Percentiles rank a stretch among this genome's conserved stretches.
These are phyloP conservation scores for Tinamus guttatus DNA, from an alignment of 2,113 vertebrate species.

Conservation along the genomic window DNA sequence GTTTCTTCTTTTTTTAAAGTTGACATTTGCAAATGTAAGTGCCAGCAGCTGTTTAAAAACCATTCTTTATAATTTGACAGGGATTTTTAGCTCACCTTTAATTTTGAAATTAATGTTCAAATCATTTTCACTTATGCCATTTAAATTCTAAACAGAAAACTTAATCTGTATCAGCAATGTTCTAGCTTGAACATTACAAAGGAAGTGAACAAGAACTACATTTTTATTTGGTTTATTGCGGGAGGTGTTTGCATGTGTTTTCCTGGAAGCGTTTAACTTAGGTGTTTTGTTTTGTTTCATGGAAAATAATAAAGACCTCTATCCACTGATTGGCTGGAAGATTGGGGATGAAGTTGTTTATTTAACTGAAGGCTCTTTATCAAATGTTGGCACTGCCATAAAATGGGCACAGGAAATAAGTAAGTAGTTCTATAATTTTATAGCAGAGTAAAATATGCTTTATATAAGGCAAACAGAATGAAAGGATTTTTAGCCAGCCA, in stretches of 20 bases:
- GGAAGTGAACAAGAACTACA: not conserved
- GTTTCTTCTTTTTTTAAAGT: not conserved
- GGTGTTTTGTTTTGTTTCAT: not conserved
- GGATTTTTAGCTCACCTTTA: not conserved
- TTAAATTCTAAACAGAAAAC: not conserved
- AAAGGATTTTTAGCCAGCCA: not conserved
- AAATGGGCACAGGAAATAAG: constrained; percentile 92
- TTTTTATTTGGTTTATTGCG: not conserved
- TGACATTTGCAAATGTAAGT: not conserved
- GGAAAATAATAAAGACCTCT: constrained; percentile 83
- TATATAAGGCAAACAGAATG: too few species aligned
- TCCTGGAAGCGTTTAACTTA: not conserved
- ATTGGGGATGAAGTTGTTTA: constrained; percentile 91
- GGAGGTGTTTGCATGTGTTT: not conserved
- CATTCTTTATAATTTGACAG: not conserved
- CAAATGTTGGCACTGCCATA: constrained; percentile 89
- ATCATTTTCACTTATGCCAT: not conserved
- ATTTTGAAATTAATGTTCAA: not conserved
- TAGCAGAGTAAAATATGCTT: not conserved
- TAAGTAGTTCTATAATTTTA: constrained; percentile 72
- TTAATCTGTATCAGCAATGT: not conserved
- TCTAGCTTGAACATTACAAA: not conserved
- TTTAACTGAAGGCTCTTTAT: constrained; percentile 90
- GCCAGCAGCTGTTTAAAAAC: not conserved
- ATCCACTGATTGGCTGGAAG: constrained; percentile 97